Base-by-base conservation (phyloP, 2,113 vertebrate species). In the Apteryx mantelli region DNA sequence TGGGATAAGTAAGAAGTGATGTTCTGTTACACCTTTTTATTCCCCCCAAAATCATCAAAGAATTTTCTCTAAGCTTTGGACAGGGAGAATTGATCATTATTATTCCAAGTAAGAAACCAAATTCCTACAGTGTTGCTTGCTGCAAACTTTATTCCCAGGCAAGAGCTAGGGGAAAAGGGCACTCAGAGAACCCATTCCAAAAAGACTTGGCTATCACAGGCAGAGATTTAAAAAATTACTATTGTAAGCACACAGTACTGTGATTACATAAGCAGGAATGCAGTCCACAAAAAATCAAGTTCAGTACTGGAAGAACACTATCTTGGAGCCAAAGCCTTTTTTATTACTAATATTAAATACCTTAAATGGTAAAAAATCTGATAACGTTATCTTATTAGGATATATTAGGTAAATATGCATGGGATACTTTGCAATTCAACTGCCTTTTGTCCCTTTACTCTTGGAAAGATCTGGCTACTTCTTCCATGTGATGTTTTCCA, bases 1-100 rank as follows among this genome's bases (percentile, higher is more conserved):
- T 34, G 66, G 42, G 30, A 69, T 34, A 34, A 48, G 46, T 38
- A 34, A 85, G 34, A 76, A 5, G 14, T 48, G 7, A 58, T 60
- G 14, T 20, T 78, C 65, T 71, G 25, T 68, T 68, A 53, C 7
- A 28, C 2, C 32, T 5, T 2, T 74, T 13, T 75, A 7, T 48
- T 68, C 7, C 13, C 4, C 3, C 7, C 0, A 42, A 75, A 82
- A 58, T 30, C 2, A 24, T 63, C 34, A 38, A 48, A 42, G 0
- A 71, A 66, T 82, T 79, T 1, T 79, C 11, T 66, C 24, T 90
- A 36, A 68, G 7, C 4, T 70, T 65, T 46, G 48, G 58, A 42
- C 13, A 66, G 60, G 44, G 61, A 74, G 24, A 11, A 44, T 4
- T 52, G 5, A 66, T 76, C 9, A 7, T 34, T 93, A 52, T 7